Base-by-base conservation (phyloP, 2,888 invertebrate species). In the Melieria picta region DNA sequence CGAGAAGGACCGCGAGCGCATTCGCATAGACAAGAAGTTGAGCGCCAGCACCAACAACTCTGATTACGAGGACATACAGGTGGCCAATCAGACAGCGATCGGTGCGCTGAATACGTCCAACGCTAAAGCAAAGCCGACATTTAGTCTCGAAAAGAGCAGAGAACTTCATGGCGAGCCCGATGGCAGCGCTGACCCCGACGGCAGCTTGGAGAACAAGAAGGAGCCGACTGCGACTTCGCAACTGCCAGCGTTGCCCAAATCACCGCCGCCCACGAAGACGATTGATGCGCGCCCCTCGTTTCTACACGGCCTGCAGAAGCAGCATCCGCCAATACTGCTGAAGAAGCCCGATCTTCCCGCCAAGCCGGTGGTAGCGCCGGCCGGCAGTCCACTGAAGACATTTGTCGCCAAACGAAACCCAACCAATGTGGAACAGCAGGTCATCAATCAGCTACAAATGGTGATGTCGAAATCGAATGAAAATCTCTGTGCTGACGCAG, bases 131-230 rank as follows among this genome's bases (percentile, higher is more conserved):
- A 78, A 77, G 4, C 57, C 75, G 5, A 63, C 68, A 0, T 80
- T 77, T 63, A 72, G 67, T 48, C 89, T 81, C 45, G 91, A 91
- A 65, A 88, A 90, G 75, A 93, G 93, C 82, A 89, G 94, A 46
- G 94, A 95, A 81, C 87, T 92, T 77, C 94, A 94, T 7, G 95
- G 94, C 7, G 94, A 94, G 80, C 95, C 95, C 0, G 95, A 95
- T 80, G 94, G 95, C n/a, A 90, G 93, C 78, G 94, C 94, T 11
- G 94, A 94, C 86, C 93, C 94, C 1, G 94, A 93, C 80, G 91
- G 92, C 57, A 87, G 89, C 1, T 72, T 86, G 11, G 88, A 88
- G 43, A 92, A 92, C 83, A 91, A 92, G 1, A 91, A 93, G 3
- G 90, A 91, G 0, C 92, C 93, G 1, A 61, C 50, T 30, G 46